Percentiles rank a stretch among this genome's conserved stretches.
phyloP scores from a whole-genome alignment of 2,888 invertebrate genomes.

The Morpho helenor region DNA sequence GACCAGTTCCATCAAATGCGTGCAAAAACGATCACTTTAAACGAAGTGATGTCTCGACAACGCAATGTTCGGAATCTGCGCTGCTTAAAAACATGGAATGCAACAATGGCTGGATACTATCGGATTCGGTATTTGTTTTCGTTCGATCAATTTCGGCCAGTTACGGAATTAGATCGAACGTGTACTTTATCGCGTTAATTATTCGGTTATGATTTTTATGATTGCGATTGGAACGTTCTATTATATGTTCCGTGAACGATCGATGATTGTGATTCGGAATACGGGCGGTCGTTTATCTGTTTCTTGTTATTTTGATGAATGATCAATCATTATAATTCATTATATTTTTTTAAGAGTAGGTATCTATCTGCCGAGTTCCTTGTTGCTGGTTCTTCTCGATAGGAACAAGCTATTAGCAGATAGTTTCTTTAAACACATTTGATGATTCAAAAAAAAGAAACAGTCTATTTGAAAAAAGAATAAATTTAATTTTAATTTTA shows the following conservation, averaged over 20 bases:
- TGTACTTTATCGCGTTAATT: slow-evolving; percentile 11
- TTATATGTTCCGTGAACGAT: slow-evolving; percentile 1
- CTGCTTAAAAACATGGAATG: slow-evolving; percentile 41
- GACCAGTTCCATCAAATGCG: slow-evolving; percentile 31
- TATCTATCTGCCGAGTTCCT: too few relatives aligned
- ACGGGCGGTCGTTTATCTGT: background rate
- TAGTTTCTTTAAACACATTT: too few relatives aligned
- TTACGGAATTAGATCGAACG: slow-evolving; percentile 25
- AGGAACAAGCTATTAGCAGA: too few relatives aligned
- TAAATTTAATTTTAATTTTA: too few relatives aligned
- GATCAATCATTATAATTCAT: background rate
- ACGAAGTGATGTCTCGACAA: slow-evolving; percentile 32
- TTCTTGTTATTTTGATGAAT: background rate
- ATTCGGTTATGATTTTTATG: slow-evolving; percentile 6
- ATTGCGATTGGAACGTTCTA: background rate
- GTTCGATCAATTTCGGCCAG: slow-evolving; percentile 29
- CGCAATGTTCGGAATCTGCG: slow-evolving; percentile 35
- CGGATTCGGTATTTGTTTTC: slow-evolving; percentile 35
- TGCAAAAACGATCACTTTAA: slow-evolving; percentile 34
- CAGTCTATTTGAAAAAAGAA: too few relatives aligned
- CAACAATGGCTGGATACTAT: slow-evolving; percentile 44
- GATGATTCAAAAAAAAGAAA: too few relatives aligned
- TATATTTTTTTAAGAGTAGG: slow-evolving; percentile 11
- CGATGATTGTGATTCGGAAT: background rate
- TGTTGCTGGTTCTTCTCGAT: too few relatives aligned